Base-by-base conservation (phyloP, 2,797 vertebrate species). In the Rachycentron canadum region DNA sequence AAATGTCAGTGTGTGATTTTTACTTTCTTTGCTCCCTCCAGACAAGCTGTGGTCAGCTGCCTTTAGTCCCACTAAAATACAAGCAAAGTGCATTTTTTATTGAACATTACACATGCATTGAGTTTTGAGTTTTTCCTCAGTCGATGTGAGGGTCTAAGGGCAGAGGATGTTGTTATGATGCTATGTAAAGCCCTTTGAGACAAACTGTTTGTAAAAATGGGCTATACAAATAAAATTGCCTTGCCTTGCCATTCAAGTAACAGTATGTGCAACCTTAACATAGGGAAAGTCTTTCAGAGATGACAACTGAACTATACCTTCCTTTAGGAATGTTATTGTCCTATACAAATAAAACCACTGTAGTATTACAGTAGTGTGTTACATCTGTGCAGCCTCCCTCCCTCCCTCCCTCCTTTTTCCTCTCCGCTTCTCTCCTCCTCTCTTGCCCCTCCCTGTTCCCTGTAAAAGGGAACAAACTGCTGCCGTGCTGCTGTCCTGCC, bases 381-480 rank as follows among this genome's bases (percentile, higher is more conserved):
- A 2, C 70, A 68, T 80, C 50, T 28, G 25, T 76, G 67, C 68
- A 64, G 66, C 4, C 43, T 40, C 58, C 28, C 67, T 49, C 25
- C 58, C 30, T 28, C 59, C 11, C 58, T 59, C 19, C 19, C 7
- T 19, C 25, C 50, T 26, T 12, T 26, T 19, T 32, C 50, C 21
- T 32, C 56, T 7, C 25, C 47, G 10, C 32, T 7, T 21, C 23
- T 43, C 75, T 53, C 62, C n/a, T 43, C 60, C 23, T 36, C 62
- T 45, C 84, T 76, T 32, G 78, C 90, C 72, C 92, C 88, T 90
- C 89, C 88, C 88, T 83, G 67, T 45, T 86, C 75, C 64, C 85
- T 84, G 82, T 80, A 87, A 81, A 90, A 90, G 81, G 85, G 76
- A 91, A 68, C 81, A 79, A 73, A 75, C 66, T 71, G 82, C 81